Base-by-base conservation (phyloP, 2,797 vertebrate genomes). In the Alca torda region DNA sequence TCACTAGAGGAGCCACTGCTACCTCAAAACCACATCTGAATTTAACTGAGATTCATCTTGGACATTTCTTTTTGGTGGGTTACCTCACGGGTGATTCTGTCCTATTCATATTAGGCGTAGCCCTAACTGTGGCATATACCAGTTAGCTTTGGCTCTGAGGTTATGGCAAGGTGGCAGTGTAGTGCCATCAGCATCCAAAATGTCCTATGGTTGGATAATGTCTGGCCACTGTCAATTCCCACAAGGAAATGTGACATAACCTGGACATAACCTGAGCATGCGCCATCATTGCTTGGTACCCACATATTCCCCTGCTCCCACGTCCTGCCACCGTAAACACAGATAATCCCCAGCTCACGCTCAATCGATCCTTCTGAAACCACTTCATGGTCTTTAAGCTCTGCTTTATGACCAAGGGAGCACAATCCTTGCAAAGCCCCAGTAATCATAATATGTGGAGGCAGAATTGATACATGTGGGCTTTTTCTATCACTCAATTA, bases 401-500 rank as follows among this genome's bases (percentile, higher is more conserved):
- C 92, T 95, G 93, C 89, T 97, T 96, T 87, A 95, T 93, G 96
- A 87, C 95, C 88, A 43, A 65, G 94, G 79, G 85, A 95, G 93
- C 92, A 87, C 83, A 95, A 73, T 92, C 96, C 96, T 95, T 53
- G 94, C 94, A 95, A 97, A 97, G 93, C 90, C 80, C 87, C 87
- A 63, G 96, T 97, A 95, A 93, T 85, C 95, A 96, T 93, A 97
- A 97, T 96, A 95, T 43, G 25, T 63, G 74, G 92, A 94, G 94
- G 98, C 96, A 97, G 98, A 98, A 97, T 96, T 96, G 97, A 98
- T 98, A 97, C 97, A 97, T 98, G 97, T 95, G 91, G 88, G 95
- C 95, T 98, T 97, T 98, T 98, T 98, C 98, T 98, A 98, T 98
- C 97, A 98, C 98, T 99, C 99, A 99, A 98, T 99, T 99, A 99